Base-by-base conservation (phyloP, 2,113 vertebrate genomes). In the Urocitellus parryii region DNA sequence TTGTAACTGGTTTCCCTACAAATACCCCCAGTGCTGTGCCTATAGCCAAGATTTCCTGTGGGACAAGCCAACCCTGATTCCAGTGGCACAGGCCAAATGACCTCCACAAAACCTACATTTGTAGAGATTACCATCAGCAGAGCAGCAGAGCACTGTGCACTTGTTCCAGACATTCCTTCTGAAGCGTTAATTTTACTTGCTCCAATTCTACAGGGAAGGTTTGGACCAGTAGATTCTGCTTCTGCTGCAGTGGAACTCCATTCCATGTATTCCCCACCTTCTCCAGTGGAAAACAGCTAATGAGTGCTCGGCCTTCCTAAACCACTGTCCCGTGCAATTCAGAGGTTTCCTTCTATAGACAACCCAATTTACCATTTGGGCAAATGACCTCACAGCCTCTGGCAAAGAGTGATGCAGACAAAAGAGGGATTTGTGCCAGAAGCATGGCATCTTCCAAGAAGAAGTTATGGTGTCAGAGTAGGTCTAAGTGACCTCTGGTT, bases 181-280 rank as follows among this genome's bases (percentile, higher is more conserved):
- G 94, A 97, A 61, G 78, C 92, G 94, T 96, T 97, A 42, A 95
- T 97, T 98, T 98, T 96, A 94, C 96, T 96, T 79, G 95, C 68
- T 81, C 72, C 82, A 96, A 96, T 97, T 97, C 93, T 95, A 96
- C 91, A 83, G 61, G 94, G 97, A 98, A 12, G 96, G 80, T 94
- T 97, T 97, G 98, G 93, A 97, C 95, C 94, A 96, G 97, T 93
- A 95, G 92, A 96, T 96, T 88, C 48, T 96, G 95, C 95, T 97
- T 94, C 88, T 97, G 91, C 89, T 86, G 95, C 34, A 2, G 58
- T 58, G 70, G 96, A 98, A 97, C 94, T 88, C 84, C 97, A 86
- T 96, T 91, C 88, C 97, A 39, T 34, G 89, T 89, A 83, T 95
- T 86, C 77, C 80, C 73, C 78, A 5, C 89, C 58, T 95, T 96